Conservation (phyloP, 1,140 invertebrate species). For the Drosophila equinoxialis region DNA sequence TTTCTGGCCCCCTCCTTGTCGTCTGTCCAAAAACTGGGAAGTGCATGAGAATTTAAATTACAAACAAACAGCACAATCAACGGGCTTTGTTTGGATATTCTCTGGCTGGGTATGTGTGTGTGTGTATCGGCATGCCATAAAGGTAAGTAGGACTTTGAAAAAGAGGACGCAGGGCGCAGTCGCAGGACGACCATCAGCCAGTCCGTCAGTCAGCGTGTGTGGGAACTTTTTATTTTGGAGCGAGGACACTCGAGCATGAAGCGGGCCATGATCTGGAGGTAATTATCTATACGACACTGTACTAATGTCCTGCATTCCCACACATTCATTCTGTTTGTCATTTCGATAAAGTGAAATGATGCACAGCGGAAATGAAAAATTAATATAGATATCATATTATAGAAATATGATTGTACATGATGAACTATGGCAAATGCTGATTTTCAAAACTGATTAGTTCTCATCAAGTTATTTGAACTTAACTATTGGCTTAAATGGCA, state of each 20-base stretch:
- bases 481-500: no score
- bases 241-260: slow-evolving; percentile 75
- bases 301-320: slow-evolving; percentile 60
- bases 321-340: slow-evolving; percentile 30
- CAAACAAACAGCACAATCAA: slow-evolving; percentile 68
- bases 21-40: slow-evolving; percentile 29
- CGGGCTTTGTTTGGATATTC: slow-evolving; percentile 48
- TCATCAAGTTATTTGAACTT: no score
- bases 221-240: slow-evolving; percentile 52
- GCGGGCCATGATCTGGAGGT: slow-evolving; percentile 50
- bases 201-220: slow-evolving; percentile 54
- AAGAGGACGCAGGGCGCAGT: slow-evolving; percentile 21
- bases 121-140: slow-evolving; percentile 59
- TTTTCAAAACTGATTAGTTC: background rate
- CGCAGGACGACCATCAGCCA: slow-evolving; percentile 34
- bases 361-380: slow-evolving; percentile 2
- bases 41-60: slow-evolving; percentile 80
- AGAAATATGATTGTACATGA: background rate
- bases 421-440: background rate
- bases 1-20: slow-evolving; percentile 46
- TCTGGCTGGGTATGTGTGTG: background rate
- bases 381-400: background rate
- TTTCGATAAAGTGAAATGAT: slow-evolving; percentile 16
- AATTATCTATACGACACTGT: slow-evolving; percentile 55
- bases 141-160: slow-evolving; percentile 9